Conservation (phyloP, 2,113 vertebrate species). For the Ailuropoda melanoleuca region DNA sequence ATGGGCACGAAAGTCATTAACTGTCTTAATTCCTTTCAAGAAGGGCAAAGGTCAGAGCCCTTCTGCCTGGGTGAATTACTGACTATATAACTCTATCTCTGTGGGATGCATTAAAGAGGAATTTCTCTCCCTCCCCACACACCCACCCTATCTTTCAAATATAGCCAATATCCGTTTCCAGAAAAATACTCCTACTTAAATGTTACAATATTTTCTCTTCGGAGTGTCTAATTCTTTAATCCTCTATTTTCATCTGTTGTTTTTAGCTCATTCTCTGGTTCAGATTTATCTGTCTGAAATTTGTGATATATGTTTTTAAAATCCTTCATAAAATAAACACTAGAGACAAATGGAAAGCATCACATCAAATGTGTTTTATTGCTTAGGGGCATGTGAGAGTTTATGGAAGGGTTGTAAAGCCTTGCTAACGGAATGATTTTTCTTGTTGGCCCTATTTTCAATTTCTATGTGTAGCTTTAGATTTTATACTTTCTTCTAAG, state of each 20-base stretch:
- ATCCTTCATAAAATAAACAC: slow-evolving; percentile 77
- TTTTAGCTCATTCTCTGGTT: slow-evolving; percentile 71
- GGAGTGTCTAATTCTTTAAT: slow-evolving; percentile 62
- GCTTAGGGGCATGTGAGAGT: slow-evolving; percentile 65
- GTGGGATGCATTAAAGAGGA: slow-evolving; percentile 26
- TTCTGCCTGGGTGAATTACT: slow-evolving; percentile 57
- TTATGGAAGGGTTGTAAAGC: slow-evolving; percentile 72
- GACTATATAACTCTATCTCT: slow-evolving; percentile 40
- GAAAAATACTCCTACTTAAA: slow-evolving; percentile 58
- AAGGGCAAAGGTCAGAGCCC: slow-evolving; percentile 52
- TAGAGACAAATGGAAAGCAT: slow-evolving; percentile 78
- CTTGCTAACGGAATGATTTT: slow-evolving; percentile 62
- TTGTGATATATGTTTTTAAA: slow-evolving; percentile 76
- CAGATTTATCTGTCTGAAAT: slow-evolving; percentile 75
- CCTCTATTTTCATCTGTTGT: slow-evolving; percentile 67
- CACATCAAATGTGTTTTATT: slow-evolving; percentile 73
- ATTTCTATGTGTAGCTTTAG: background rate
- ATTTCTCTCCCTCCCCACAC: background rate
- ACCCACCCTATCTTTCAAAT: slow-evolving; percentile 2
- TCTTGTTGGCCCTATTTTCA: slow-evolving; percentile 54
- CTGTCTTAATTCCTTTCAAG: slow-evolving; percentile 66
- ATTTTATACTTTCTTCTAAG: slow-evolving; percentile 37
- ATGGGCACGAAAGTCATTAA: slow-evolving; percentile 60
- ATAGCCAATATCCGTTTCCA: background rate
- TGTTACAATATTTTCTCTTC: background rate